Evolutionary conservation across 2,888 invertebrate species (phyloP), one percentile per base, ranked within the genome.

Genomic region (Drosophila macrospina): DNA sequence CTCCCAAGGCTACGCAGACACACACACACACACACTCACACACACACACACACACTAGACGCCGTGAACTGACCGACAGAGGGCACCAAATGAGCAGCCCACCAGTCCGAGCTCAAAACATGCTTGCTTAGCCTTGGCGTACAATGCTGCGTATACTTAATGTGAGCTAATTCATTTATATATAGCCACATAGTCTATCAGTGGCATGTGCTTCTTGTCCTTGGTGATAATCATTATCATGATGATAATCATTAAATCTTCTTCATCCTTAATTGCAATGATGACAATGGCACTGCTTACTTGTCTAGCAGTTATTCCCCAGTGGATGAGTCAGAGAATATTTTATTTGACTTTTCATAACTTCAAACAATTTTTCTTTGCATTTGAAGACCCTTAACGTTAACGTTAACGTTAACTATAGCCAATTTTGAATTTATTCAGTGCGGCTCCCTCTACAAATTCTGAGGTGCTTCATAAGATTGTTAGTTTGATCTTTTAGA

Each of bases 131-230:
- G 71, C 59, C 63, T 69, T 44, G 50, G 64, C 65, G 61, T 59
- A 62, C 51, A 59, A 57, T 73, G 69, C 28, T 69, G 70, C 83
- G 86, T 74, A 83, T 86, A 69, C 86, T 85, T 89, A 89, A 89
- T 85, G 86, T 60, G 67, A 87, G 81, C 82, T 87, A 87, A 85
- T 85, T 85, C 86, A 87, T 89, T 82, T 73, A 81, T 74, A 72
- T 65, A 78, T 65, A 68, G 55, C 60, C 36, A 57, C 64, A 67
- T 60, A 54, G 65, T 60, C 64, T 66, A 69, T 69, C 72, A 66
- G 37, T 4, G 36, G 30, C 64, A 54, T 67, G 51, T 66, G 51
- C 24, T 52, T 61, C 24, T 39, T 20, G 42, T 41, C 34, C 24
- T 55, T 20, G 3, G 3, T 20, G 20, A 20, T 20, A 20, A 20